Evolutionary conservation across 2,113 vertebrate genomes (phyloP), one percentile per base, ranked within the genome.

Genomic region (Ctenodactylus gundi): DNA sequence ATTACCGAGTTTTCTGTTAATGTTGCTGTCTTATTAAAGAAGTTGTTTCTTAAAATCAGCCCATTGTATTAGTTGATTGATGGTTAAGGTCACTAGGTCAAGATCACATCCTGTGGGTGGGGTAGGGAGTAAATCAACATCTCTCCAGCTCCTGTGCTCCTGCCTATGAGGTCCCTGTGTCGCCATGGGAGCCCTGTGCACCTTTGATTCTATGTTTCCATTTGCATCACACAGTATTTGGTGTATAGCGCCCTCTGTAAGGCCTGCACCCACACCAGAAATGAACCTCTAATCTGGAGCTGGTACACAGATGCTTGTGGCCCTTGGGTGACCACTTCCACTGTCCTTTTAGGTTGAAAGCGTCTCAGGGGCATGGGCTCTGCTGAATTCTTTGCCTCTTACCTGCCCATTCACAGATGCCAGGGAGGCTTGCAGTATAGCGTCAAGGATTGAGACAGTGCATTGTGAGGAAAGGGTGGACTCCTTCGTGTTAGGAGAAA

Each of bases 21-120:
- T 76, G 49, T 80, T 76, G 6, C 58, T 94, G 13, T 88, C 88
- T 83, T 80, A 77, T 92, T 88, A 64, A 58, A 92, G 57, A 60
- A 77, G 9, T 21, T 15, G 36, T 21, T 23, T 53, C n/a, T 49
- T 1, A 78, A 88, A 86, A 14, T 34, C 34, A 78, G 5, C 7
- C 27, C 2, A 36, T 49, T 25, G 51, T 85, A 8, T 44, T 39
- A 53, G 6, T 41, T 78, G 39, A 60, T 41, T 1, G 31, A 4
- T 77, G 18, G 4, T 77, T 11, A 85, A 0, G 46, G 23, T 73
- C 44, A 29, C 20, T n/a, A 72, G 70, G 34, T 90, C 17, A 85
- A 70, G 62, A 89, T 29, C 44, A 62, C 3, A 39, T 7, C 12
- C 12, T 67, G 25, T n/a, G n/a, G n/a, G n/a, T n/a, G n/a, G n/a